Evolutionary conservation across 2,888 invertebrate species (phyloP), one percentile per base, ranked within the genome.

Genomic region (Phytoseiulus persimilis): DNA sequence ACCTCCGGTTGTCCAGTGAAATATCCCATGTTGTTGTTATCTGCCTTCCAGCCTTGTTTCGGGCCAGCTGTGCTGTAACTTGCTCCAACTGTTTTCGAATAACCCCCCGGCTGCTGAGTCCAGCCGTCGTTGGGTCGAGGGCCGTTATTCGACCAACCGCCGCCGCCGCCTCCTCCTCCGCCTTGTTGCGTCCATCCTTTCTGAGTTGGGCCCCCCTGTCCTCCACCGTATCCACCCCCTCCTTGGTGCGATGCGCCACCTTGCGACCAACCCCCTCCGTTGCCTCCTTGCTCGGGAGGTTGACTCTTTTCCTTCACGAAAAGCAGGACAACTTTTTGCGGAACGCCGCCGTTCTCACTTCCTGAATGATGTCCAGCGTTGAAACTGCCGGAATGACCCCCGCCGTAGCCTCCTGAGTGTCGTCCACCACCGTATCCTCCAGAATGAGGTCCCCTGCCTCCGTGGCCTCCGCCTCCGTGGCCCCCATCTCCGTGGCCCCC

Each of bases 1-100:
- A 33, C 45, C 31, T 87, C 87, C 5, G 87, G 87, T 18, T 87
- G 87, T 6, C 87, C 87, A 6, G 33, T 87, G 87, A 87, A 87
- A 45, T 87, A 87, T n/a, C 87, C 87, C 87, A 87, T 87, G 32
- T 33, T 33, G 23, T 83, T 32, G 83, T 33, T 14, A 23, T 33
- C 83, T 11, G 31, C 32, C 32, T 45, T 31, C n/a, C 39, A n/a
- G 18, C 87, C 87, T n/a, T 45, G 39, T 33, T 33, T 32, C n/a
- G n/a, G n/a, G 14, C 87, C 87, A 33, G 32, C 83, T 23, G 83
- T 31, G 83, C 31, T 83, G 33, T 83, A 83, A 28, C 83, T 83
- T 31, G 83, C 83, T 6, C 39, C 45, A 45, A 31, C 87, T n/a
- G 87, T 33, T 33, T 87, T 87, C 32, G 87, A 32, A 28, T n/a